Base-by-base conservation (phyloP, 2,888 invertebrate species). In the Eucriotettix oculatus region DNA sequence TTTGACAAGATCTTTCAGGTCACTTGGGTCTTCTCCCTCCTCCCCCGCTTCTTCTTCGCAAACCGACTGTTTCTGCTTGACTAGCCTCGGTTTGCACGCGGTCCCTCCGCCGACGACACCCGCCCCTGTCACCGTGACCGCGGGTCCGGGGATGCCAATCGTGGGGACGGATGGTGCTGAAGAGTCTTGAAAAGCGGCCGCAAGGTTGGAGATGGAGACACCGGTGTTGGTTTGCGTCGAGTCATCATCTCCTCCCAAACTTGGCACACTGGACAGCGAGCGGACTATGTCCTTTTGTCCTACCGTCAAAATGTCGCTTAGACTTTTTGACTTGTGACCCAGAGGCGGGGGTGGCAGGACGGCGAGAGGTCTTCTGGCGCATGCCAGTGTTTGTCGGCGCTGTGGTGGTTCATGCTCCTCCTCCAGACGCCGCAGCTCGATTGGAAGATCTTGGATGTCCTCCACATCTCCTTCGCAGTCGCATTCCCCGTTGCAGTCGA, bases 51-150 rank as follows among this genome's bases (percentile, higher is more conserved):
- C 69, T 59, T 69, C 70, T 69, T 87, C 86, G 69, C 87, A 84
- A 62, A 90, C 82, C 1, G 88, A 87, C 72, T 87, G 85, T 73
- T 91, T 91, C 73, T 91, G 91, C 74, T 91, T 91, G 12, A 90
- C 88, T 58, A 91, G 78, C 67, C 83, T 81, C 17, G 90, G 90
- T 69, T 80, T 80, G 40, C 41, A 29, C 10, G 10, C 43, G 17
- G 57, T 60, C 58, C 58, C 14, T 14, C 57, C 12, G 9, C 62
- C 44, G n/a, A 57, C 54, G 56, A 64, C 29, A 29, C 29, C 7
- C 42, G 17, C 55, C 52, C 58, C 42, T 43, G 64, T 17, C 17
- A 44, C 42, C 59, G 58, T 54, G 52, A 55, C 52, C 16, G 56
- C 60, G n/a, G 60, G 48, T 44, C 52, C 44, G 43, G 54, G 17